Percentiles rank a stretch among this genome's conserved stretches.
Conservation (phyloP, 2,113 vertebrate genomes). For the Pelodiscus sinensis region DNA sequence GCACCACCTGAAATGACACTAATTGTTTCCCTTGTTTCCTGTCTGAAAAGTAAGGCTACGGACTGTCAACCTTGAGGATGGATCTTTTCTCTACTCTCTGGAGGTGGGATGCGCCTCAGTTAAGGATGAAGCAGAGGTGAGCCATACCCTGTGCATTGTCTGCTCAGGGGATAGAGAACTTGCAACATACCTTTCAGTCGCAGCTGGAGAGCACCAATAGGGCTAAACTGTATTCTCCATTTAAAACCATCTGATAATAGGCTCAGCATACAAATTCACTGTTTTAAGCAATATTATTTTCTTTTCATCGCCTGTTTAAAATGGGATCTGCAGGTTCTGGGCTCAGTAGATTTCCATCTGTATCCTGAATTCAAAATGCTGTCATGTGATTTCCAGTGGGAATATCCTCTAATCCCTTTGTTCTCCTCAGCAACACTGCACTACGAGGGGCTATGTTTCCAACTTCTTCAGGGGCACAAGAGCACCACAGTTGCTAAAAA, state of each 20-base stretch:
- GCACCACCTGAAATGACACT: not conserved
- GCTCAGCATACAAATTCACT: conserved; percentile 5
- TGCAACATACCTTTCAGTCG: conserved; percentile 18
- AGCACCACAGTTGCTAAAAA: not conserved
- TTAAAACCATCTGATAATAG: conserved; percentile 48
- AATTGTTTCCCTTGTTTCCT: not conserved
- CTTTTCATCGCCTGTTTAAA: conserved; percentile 31
- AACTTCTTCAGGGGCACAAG: not conserved
- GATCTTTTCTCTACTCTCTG: conserved; percentile 31
- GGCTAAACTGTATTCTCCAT: conserved; percentile 41
- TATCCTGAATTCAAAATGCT: conserved; percentile 21
- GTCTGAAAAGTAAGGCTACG: not conserved
- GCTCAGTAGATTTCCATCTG: not conserved
- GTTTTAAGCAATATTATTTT: not conserved
- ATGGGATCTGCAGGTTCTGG: not conserved
- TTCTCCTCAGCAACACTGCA: fast-evolving
- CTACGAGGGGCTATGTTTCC: not conserved
- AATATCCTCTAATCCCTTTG: not conserved
- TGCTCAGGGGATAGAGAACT: conserved; percentile 33
- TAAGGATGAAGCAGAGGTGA: not conserved
- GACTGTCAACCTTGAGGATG: not conserved
- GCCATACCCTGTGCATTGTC: not conserved
- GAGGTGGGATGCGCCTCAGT: not conserved
- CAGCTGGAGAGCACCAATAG: not conserved
- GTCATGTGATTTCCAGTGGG: not conserved